phyloP scores from a whole-genome alignment of 2,113 vertebrate genomes.

The Petrocephalus microphthalmus region DNA sequence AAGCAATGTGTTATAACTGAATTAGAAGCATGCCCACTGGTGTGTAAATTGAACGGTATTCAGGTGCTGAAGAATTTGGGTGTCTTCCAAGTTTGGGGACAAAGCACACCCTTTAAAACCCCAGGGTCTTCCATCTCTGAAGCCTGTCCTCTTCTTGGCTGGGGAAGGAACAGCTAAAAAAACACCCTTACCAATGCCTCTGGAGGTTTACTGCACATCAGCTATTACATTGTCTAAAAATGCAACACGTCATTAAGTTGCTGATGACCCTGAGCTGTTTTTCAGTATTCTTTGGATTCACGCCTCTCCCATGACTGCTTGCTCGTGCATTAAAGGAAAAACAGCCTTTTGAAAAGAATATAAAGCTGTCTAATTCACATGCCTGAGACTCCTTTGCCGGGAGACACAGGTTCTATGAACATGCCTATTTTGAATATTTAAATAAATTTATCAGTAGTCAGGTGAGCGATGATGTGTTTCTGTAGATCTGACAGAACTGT shows the following conservation, averaged over 20 bases:
- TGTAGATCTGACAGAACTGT: neutral
- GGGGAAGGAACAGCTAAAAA: neutral
- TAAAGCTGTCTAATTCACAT: neutral
- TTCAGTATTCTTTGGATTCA: neutral
- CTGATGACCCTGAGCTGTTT: neutral
- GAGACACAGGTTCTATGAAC: neutral
- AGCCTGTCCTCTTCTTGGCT: neutral
- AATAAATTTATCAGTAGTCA: neutral
- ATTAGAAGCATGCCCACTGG: conserved; percentile 6
- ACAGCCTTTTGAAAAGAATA: neutral
- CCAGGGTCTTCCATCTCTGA: neutral
- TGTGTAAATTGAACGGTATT: conserved; percentile 3
- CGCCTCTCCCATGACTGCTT: neutral
- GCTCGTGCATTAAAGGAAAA: neutral
- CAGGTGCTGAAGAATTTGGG: conserved; percentile 9
- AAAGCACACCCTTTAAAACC: neutral
- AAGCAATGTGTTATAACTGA: conserved; percentile 4
- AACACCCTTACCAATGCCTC: neutral
- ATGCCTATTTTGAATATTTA: neutral
- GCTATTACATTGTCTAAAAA: neutral
- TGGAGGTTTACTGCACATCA: conserved; percentile 1
- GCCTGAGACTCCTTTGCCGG: neutral
- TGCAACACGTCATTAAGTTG: neutral
- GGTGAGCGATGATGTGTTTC: neutral
- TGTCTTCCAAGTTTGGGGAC: conserved; percentile 5